Conservation (phyloP, 2,113 vertebrate genomes). For the Chionomys nivalis region DNA sequence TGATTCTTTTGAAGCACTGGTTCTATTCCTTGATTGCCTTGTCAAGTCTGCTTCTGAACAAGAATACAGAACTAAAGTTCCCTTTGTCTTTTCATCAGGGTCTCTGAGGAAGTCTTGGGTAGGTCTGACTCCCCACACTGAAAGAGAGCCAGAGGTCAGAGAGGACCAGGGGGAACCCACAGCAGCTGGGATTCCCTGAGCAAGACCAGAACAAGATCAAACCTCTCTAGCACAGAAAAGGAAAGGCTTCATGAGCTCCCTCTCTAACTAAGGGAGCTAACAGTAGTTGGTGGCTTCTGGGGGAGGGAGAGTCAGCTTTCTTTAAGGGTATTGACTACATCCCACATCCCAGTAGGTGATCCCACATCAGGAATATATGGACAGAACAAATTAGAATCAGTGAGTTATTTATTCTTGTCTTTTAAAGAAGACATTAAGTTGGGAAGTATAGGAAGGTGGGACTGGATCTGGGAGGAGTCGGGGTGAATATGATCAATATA, state of each 20-base stretch:
- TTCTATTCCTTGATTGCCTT: not conserved
- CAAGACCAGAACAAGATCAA: not conserved
- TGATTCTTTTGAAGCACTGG: not conserved
- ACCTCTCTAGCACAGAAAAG: not conserved
- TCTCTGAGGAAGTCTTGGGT: not conserved
- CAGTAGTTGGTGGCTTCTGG: not conserved
- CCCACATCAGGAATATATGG: not conserved
- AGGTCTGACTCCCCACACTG: not conserved
- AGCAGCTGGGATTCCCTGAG: not conserved
- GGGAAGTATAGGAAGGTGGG: not conserved
- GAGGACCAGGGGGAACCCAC: not conserved
- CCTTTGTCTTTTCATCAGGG: not conserved
- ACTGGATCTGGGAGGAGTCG: not conserved
- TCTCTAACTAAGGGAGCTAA: not conserved
- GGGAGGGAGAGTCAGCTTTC: not conserved
- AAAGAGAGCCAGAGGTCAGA: not conserved
- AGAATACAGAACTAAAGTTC: not conserved
- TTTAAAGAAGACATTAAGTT: not conserved
- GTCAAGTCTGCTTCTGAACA: not conserved
- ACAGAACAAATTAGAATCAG: not conserved
- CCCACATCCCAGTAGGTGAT: not conserved
- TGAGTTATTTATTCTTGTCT: not conserved
- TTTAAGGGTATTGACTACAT: not conserved
- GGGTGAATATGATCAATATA: not conserved
- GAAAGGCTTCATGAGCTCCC: not conserved